phyloP scores from a whole-genome alignment of 2,797 vertebrate genomes.

The Hypotaenidia philippensis region DNA sequence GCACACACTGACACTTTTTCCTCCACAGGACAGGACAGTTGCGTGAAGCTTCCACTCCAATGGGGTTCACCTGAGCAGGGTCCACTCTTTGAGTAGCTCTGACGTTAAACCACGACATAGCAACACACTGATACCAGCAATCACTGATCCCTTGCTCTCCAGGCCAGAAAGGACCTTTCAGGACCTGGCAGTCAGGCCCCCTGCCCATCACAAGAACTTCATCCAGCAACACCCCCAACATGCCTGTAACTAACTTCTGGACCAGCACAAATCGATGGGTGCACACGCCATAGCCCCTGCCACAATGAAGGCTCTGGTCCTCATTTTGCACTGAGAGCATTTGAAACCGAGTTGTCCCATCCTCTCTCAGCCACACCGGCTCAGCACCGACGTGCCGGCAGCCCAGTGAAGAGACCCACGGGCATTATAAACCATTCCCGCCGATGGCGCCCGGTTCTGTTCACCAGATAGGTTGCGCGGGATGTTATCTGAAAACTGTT shows the following conservation, averaged over 20 bases:
- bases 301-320: not conserved
- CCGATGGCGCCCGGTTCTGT: not conserved
- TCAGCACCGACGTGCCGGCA: fast-evolving
- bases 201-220: not conserved
- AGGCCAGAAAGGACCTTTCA: not conserved
- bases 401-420: not conserved
- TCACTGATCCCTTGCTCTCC: not conserved
- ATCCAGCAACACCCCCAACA: not conserved
- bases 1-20: not conserved
- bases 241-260: not conserved
- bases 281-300: not conserved
- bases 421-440: not conserved
- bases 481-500: not conserved
- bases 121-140: not conserved
- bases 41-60: not conserved
- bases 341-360: not conserved
- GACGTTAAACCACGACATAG: not conserved
- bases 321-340: fast-evolving
- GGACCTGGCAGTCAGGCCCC: not conserved
- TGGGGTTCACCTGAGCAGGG: not conserved
- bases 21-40: not conserved
- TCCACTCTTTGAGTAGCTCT: conserved; percentile 16
- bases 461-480: not conserved
- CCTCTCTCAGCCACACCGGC: not conserved
- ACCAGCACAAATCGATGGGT: not conserved